phyloP scores from a whole-genome alignment of 2,888 invertebrate species.

The Volucella bombylans region DNA sequence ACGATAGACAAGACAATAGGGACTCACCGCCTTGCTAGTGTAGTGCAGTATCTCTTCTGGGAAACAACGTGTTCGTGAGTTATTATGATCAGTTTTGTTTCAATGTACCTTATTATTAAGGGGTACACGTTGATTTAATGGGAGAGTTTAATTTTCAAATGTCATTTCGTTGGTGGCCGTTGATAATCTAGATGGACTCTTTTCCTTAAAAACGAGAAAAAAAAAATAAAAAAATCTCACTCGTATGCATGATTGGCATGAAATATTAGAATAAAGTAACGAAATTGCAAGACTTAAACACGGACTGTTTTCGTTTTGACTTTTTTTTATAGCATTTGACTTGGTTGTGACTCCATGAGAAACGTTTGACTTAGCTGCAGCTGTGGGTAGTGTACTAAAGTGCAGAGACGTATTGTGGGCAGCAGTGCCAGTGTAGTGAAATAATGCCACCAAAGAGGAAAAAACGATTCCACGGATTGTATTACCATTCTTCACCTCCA shows the following conservation, averaged over 20 bases:
- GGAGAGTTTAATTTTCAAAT: constrained; percentile 17
- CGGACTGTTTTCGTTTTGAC: constrained; percentile 27
- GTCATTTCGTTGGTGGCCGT: constrained; percentile 16
- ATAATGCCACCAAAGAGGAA: constrained; percentile 82
- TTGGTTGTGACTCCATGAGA: constrained; percentile 2
- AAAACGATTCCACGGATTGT: constrained; percentile 81
- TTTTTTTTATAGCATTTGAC: constrained; percentile 31
- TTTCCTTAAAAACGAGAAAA: constrained; percentile 15
- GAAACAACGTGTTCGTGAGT: constrained; percentile 38
- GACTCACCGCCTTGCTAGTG: constrained; percentile 50
- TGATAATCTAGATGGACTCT: constrained; percentile 38
- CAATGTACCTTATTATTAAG: constrained; percentile 49
- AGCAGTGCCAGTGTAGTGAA: constrained; percentile 26
- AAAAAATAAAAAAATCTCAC: background rate
- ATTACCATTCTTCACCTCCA: constrained; percentile 82
- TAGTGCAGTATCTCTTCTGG: constrained; percentile 33
- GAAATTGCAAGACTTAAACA: constrained; percentile 8
- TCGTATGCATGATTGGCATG: constrained; percentile 45
- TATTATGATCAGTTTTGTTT: constrained; percentile 49
- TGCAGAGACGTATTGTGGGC: constrained; percentile 25
- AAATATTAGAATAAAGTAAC: constrained; percentile 30
- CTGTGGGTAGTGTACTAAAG: background rate
- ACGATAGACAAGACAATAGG: constrained; percentile 68
- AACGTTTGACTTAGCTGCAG: background rate
- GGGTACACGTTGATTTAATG: constrained; percentile 30